Percentiles rank a stretch among this genome's conserved stretches.
These are phyloP conservation scores for Ailurus styani DNA, from an alignment of 2,113 vertebrate species.

Conservation along the genomic window DNA sequence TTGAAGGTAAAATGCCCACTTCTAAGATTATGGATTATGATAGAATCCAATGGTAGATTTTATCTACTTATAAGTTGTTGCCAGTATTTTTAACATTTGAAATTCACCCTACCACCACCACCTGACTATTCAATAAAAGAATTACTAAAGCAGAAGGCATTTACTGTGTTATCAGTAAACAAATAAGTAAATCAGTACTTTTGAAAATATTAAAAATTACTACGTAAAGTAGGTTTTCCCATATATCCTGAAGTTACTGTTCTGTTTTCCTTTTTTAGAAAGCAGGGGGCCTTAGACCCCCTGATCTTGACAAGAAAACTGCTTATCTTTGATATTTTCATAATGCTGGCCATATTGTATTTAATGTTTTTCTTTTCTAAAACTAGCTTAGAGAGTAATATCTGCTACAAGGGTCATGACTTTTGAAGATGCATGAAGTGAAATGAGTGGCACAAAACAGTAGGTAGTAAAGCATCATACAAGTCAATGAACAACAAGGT, in stretches of 20 bases:
- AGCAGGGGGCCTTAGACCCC: background rate
- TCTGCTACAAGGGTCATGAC: conserved; percentile 67
- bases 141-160: background rate
- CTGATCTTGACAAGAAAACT: conserved; percentile 31
- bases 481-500: conserved; percentile 79
- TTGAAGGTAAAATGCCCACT: background rate
- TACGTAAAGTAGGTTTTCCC: background rate
- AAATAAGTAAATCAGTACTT: background rate
- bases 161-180: background rate
- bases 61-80: background rate
- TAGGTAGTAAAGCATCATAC: conserved; percentile 73
- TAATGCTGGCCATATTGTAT: background rate
- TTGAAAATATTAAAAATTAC: background rate
- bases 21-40: background rate
- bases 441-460: conserved; percentile 77
- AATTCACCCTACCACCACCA: background rate
- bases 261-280: background rate
- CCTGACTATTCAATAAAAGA: background rate
- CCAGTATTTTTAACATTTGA: background rate
- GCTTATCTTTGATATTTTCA: conserved; percentile 31
- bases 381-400: conserved; percentile 62
- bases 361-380: conserved; percentile 65
- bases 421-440: conserved; percentile 68
- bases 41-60: background rate
- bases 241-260: background rate